Base-by-base conservation (phyloP, 2,797 vertebrate species). In the Kryptopterus vitreolus region DNA sequence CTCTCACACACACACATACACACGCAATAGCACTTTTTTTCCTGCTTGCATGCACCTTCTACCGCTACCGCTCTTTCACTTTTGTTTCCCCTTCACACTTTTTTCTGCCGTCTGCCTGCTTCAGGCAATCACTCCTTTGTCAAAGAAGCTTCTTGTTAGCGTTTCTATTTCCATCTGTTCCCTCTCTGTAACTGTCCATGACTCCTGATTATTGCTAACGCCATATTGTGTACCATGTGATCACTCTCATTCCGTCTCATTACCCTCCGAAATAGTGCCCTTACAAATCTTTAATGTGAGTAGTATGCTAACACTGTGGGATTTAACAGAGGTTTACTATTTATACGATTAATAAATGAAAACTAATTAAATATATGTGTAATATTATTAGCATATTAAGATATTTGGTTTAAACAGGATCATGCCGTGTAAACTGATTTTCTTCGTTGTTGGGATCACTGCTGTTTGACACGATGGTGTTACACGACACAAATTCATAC, bases 141-240 rank as follows among this genome's bases (percentile, higher is more conserved):
- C 16, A 73, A 22, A 46, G 55, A 33, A 43, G 33, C n/a, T 9
- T 26, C 33, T 74, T 72, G 69, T 55, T 72, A 35, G 52, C 29
- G 35, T 72, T 46, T 59, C n/a, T 16, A 74, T 58, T 59, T 74
- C 71, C 33, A 74, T 74, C 33, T 74, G 55, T 74, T 43, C 35
- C n/a, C 11, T 58, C 52, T 73, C 35, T 75, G 10, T 75, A n/a
- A 48, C 24, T 58, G 35, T 13, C n/a, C 35, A 20, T 74, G 55
- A 74, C 55, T 29, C 35, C 38, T 74, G 72, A 59, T 46, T 59
- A 58, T 26, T 20, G 55, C 55, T 46, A 43, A 74, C 22, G 43
- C 71, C 38, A 43, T 43, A 43, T 43, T 43, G 18, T 59, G n/a
- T 59, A 59, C 53, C 55, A 75, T 46, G 35, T 46, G 72, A 46